phyloP scores from a whole-genome alignment of 2,113 vertebrate species.

The Microtus montanus region DNA sequence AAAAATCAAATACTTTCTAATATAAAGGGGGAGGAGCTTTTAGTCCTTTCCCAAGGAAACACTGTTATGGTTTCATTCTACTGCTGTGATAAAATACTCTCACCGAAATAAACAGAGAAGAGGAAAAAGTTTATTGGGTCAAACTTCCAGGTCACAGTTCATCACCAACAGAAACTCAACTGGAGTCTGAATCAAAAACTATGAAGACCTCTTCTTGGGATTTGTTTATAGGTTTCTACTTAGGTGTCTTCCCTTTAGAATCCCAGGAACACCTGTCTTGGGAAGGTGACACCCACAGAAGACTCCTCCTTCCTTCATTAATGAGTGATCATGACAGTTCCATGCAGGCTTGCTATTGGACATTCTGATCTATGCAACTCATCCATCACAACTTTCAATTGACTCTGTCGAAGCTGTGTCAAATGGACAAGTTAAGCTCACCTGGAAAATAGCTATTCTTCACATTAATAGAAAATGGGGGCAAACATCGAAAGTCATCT shows the following conservation, averaged over 20 bases:
- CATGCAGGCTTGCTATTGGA: neutral
- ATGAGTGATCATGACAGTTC: neutral
- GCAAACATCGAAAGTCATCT: neutral
- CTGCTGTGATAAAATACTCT: neutral
- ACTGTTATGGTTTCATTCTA: neutral
- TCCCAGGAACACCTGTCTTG: neutral
- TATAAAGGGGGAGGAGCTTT: neutral
- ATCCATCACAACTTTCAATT: neutral
- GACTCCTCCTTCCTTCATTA: too few relatives aligned
- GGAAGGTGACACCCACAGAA: neutral
- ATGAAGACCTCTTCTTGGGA: neutral
- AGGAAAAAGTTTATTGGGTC: neutral
- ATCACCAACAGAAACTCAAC: neutral
- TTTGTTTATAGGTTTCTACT: neutral
- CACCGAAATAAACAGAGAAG: neutral
- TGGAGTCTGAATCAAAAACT: neutral
- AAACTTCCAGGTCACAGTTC: neutral
- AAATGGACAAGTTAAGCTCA: neutral
- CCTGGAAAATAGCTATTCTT: neutral
- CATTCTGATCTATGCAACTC: too few relatives aligned
- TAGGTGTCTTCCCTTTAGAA: neutral
- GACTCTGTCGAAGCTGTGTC: neutral
- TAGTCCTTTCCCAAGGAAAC: neutral
- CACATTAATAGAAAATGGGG: neutral
- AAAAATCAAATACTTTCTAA: conserved; percentile 4